phyloP scores from a whole-genome alignment of 2,797 vertebrate species.

The Pangasius mekongensis region DNA sequence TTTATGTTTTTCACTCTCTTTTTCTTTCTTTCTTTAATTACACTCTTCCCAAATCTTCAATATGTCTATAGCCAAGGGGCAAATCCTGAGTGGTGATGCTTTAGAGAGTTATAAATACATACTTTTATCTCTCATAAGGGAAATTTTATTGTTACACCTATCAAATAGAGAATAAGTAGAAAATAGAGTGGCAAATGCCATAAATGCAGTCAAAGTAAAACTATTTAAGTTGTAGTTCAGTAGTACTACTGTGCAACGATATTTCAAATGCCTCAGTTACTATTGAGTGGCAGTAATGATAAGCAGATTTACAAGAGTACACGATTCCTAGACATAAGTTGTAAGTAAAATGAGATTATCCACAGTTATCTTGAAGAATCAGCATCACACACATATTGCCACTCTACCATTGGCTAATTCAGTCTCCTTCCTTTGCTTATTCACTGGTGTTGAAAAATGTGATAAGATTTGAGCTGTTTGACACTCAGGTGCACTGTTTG shows the following conservation, averaged over 20 bases:
- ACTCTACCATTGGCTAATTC: not conserved
- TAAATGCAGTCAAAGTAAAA: not conserved
- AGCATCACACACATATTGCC: not conserved
- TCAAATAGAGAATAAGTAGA: not conserved
- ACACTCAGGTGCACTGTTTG: constrained; percentile 84
- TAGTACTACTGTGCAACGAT: not conserved
- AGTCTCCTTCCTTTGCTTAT: not conserved
- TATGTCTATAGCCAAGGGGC: not conserved
- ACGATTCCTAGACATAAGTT: not conserved
- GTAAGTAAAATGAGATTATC: not conserved
- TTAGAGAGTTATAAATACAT: not conserved
- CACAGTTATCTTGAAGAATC: not conserved
- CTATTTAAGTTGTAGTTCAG: not conserved
- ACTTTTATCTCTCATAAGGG: not conserved
- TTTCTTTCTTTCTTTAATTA: not conserved
- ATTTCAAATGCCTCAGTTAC: not conserved
- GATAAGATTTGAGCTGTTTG: not conserved
- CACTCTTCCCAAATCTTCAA: not conserved
- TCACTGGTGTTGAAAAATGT: not conserved
- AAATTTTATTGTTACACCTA: not conserved
- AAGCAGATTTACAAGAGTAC: not conserved
- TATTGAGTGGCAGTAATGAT: not conserved
- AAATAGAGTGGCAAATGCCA: not conserved
- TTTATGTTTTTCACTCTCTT: not conserved
- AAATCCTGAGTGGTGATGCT: not conserved